Conservation (phyloP, 2,113 vertebrate genomes). For the Tragelaphus buxtoni region DNA sequence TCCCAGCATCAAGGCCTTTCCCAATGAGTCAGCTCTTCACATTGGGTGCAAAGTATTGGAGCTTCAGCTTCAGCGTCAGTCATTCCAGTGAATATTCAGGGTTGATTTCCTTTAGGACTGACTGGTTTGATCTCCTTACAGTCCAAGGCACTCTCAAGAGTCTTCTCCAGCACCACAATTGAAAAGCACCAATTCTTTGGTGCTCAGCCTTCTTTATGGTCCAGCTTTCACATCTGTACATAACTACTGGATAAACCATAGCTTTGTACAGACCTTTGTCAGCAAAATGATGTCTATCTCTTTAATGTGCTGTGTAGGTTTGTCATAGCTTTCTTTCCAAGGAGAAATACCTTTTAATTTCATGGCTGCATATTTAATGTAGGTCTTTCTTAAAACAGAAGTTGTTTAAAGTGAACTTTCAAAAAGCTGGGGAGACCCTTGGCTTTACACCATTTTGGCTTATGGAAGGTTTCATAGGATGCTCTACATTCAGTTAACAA, state of each 20-base stretch:
- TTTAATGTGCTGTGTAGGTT: neutral
- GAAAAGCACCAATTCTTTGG: neutral
- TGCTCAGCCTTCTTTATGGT: neutral
- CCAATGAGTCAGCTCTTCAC: neutral
- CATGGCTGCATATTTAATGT: neutral
- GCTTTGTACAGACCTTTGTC: neutral
- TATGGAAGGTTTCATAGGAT: neutral
- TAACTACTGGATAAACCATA: neutral
- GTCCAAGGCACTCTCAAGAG: neutral
- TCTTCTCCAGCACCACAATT: neutral
- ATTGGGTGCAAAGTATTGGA: neutral
- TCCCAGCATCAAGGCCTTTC: neutral
- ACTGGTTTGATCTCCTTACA: neutral
- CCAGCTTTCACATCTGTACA: neutral
- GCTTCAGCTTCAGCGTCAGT: neutral
- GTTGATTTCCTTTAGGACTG: neutral
- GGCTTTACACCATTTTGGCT: neutral
- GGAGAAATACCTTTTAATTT: neutral
- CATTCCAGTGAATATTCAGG: neutral
- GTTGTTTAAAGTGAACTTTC: neutral
- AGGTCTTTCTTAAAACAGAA: neutral
- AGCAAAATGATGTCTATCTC: neutral
- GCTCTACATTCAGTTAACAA: neutral
- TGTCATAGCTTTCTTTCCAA: neutral
- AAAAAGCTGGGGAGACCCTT: neutral